These are phyloP conservation scores for Pachycephala philippinensis DNA, from an alignment of 2,113 vertebrate species.

Conservation along the genomic window DNA sequence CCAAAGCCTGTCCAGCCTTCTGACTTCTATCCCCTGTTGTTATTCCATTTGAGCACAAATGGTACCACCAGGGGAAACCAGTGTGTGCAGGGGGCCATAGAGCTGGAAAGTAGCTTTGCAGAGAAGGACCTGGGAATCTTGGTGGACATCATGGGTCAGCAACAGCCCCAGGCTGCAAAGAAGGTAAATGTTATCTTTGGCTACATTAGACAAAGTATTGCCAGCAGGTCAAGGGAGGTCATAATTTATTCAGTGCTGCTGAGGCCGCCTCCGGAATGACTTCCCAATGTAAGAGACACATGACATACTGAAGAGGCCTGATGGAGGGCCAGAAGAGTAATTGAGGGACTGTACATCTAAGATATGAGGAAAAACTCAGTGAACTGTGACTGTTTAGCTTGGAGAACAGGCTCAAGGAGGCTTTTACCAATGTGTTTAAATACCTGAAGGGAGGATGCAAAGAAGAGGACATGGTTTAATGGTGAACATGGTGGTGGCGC, in stretches of 20 bases:
- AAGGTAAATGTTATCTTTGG: neutral
- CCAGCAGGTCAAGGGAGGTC: neutral
- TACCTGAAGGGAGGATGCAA: neutral
- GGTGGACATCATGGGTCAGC: too few relatives aligned
- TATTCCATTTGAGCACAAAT: neutral
- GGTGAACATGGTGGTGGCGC: neutral
- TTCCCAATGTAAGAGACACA: neutral
- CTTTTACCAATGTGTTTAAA: neutral
- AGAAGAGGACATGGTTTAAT: neutral
- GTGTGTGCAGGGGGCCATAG: rapidly evolving
- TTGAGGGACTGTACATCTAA: neutral
- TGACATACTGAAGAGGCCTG: neutral
- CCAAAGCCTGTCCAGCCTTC: neutral
- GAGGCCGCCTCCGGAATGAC: neutral
- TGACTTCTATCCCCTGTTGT: neutral
- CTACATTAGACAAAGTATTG: neutral
- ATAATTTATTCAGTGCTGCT: neutral
- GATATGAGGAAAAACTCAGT: neutral
- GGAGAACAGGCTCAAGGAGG: neutral
- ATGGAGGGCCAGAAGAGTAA: neutral
- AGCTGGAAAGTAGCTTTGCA: neutral
- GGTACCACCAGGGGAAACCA: neutral
- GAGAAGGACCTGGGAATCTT: neutral
- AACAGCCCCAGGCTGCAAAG: neutral
- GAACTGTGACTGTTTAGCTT: neutral